Conservation (phyloP, 1,140 invertebrate species). For the Formica selysi region DNA sequence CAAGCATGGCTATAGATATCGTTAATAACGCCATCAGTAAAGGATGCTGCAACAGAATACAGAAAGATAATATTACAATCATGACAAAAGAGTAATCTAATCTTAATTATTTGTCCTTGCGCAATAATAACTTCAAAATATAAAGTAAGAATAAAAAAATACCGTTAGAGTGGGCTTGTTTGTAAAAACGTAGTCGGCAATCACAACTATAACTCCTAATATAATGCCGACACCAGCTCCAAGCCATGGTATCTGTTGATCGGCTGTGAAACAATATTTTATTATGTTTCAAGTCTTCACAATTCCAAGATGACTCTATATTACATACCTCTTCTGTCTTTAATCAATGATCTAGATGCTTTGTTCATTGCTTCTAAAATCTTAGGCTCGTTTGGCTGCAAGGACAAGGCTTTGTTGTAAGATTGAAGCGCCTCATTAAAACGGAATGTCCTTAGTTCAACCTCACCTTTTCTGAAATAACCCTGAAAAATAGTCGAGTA, state of each 20-base stretch:
- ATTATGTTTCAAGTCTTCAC: neutral
- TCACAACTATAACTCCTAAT: slow-evolving; percentile 90
- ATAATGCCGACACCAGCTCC: slow-evolving; percentile 91
- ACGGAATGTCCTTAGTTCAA: slow-evolving; percentile 90
- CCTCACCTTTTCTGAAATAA: slow-evolving; percentile 93
- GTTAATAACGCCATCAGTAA: slow-evolving; percentile 88
- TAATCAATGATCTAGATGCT: slow-evolving; percentile 88
- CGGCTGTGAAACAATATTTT: slow-evolving; percentile 86
- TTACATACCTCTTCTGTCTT: slow-evolving; percentile 85
- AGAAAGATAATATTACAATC: slow-evolving; percentile 1
- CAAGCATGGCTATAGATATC: slow-evolving; percentile 88
- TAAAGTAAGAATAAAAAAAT: slow-evolving; percentile 75
- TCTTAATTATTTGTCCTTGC: neutral
- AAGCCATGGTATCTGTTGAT: slow-evolving; percentile 92
- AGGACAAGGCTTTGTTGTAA: slow-evolving; percentile 89
- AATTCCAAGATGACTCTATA: neutral
- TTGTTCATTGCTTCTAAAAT: slow-evolving; percentile 89
- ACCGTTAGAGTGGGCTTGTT: slow-evolving; percentile 90
- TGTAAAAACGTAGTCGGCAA: slow-evolving; percentile 90
- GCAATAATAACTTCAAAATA: slow-evolving; percentile 12
- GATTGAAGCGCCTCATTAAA: slow-evolving; percentile 91
- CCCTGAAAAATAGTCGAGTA: slow-evolving; percentile 87
- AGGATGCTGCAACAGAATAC: slow-evolving; percentile 86
- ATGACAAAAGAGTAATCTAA: neutral
- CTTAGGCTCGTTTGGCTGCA: slow-evolving; percentile 90